Base-by-base conservation (phyloP, 1,140 invertebrate genomes). In the Delia radicum region DNA sequence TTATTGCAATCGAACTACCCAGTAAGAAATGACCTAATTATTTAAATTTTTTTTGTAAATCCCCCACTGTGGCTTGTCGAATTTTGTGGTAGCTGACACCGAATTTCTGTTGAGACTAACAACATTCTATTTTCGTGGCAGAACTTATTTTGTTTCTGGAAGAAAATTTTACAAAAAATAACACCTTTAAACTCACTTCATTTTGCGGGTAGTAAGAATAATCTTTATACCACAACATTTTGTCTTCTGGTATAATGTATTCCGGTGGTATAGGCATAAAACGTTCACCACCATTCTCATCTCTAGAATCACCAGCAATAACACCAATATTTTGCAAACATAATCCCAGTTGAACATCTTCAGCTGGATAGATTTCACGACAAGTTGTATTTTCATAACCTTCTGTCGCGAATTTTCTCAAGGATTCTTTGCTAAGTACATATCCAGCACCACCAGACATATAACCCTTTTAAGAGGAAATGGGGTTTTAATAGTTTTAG, bases 401-500 rank as follows among this genome's bases (percentile, higher is more conserved):
- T 76, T 91, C 89, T 72, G 92, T 90, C 10, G 95, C 91, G 79
- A 96, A 93, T 76, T 90, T 88, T 61, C 89, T 89, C 4, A 96
- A 79, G 10, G 94, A 94, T 85, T 92, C 92, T 37, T 89, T 88
- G 81, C 96, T 98, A 55, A 99, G 87, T 48, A 98, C 95, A 87
- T 98, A 98, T n/a, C 96, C 94, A 67, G 94, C 94, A 2, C 96
- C 96, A 81, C 96, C 96, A 82, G 95, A 96, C 95, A 98, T 97
- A 85, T 98, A 98, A 0, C 96, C 96, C 87, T 96, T n/a, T n/a
- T n/a, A n/a, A n/a, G 28, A 61, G 37, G 10, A 42, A 42, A 13
- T 1, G n/a, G n/a, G n/a, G n/a, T n/a, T n/a, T n/a, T n/a, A n/a
- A n/a, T n/a, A n/a, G n/a, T n/a, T n/a, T n/a, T n/a, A n/a, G n/a